Evolutionary conservation across 2,888 invertebrate genomes (phyloP), one percentile per base, ranked within the genome.

Genomic region (Acrocyrtus sp.): DNA sequence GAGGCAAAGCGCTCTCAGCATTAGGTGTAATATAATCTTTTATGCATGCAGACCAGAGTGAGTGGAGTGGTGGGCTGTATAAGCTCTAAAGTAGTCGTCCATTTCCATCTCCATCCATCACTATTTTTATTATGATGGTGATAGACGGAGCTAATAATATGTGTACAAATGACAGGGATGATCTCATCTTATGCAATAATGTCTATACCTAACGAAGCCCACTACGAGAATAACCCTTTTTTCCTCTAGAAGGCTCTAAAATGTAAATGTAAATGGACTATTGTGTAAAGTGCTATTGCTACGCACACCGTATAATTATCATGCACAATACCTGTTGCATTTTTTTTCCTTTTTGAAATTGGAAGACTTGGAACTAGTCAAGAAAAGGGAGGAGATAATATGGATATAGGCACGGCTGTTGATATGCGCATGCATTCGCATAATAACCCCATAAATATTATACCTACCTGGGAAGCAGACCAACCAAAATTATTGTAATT

Each of bases 81-180:
- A 39, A 39, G 12, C 24, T 50, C 22, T 22, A 8, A 21, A 51
- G 51, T 51, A 51, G 4, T 5, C 26, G 27, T 26, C 6, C 17
- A 26, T 53, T 27, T 4, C 27, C 51, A 27, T 41, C 19, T 19
- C 21, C 56, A 65, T 65, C 39, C 65, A 56, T 65, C 65, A 65
- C 56, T 19, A 45, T 63, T 63, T 62, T 65, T 56, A 65, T 48
- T 29, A 34, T 45, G 22, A 56, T 65, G 56, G n/a, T 65, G 65
- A 65, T 56, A 39, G 65, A 56, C 65, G 48, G 29, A 27, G 56
- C 54, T 56, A 65, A 56, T 65, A 65, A 65, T 65, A 65, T 56
- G 56, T 47, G 34, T 56, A 51, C 65, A 56, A 54, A 65, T 65
- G 65, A 56, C 27, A 47, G 26, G 39, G 65, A 65, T 65, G 65